Percentiles rank a stretch among this genome's conserved stretches.
Evolutionary conservation across 2,888 invertebrate species (phyloP).

Genomic region (Acanthosepion lycidas): DNA sequence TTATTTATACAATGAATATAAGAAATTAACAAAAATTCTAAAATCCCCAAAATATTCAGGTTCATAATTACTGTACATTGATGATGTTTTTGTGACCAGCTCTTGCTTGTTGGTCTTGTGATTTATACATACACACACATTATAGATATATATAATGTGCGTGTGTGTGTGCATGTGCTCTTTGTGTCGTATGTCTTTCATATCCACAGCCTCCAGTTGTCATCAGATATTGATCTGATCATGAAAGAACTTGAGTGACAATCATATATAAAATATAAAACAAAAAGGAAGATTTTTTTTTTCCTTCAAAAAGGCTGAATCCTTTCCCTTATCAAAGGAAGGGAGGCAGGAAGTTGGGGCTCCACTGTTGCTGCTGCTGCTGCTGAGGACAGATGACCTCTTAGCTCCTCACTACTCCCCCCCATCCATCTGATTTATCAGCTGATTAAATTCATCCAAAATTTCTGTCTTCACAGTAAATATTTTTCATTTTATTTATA

Average conservation of each 20-base stretch:
- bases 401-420: not conserved
- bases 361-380: not conserved
- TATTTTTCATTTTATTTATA: constrained; percentile 2
- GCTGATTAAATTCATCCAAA: constrained; percentile 33
- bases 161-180: not conserved
- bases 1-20: not conserved
- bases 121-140: not conserved
- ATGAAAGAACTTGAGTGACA: constrained; percentile 33
- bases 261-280: not conserved
- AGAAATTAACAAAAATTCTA: not conserved
- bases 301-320: not conserved
- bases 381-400: constrained; percentile 17
- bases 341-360: constrained; percentile 1
- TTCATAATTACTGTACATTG: not conserved
- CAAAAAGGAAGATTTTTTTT: not conserved
- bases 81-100: not conserved
- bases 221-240: not conserved
- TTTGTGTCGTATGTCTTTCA: not conserved
- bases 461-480: not conserved
- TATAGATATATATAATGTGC: not conserved
- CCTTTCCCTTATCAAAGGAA: no score
- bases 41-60: not conserved
- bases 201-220: not conserved
- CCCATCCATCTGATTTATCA: not conserved
- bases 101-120: not conserved